Evolutionary conservation across 2,888 invertebrate species (phyloP).

Genomic region (Rhagonycha lutea): DNA sequence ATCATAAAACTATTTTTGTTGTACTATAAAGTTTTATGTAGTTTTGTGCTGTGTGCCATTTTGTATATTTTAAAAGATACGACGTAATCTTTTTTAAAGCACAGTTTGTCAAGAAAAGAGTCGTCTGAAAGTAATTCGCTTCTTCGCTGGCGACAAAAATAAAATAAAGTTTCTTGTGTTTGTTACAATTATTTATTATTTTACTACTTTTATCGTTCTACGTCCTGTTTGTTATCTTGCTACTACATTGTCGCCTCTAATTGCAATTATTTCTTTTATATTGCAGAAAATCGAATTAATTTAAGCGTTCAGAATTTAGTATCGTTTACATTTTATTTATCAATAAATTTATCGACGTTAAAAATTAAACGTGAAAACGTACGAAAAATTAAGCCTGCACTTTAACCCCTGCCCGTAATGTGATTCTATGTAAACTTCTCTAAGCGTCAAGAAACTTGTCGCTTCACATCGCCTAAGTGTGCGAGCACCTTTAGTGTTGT

Average conservation of each 20-base stretch:
- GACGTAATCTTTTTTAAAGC: background rate
- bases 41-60: background rate
- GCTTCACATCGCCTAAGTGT: no score
- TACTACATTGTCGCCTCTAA: background rate
- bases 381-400: no score
- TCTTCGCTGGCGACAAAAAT: background rate
- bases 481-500: no score
- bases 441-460: no score
- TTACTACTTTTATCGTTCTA: background rate
- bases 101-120: background rate
- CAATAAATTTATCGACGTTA: no score
- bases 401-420: no score
- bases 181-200: background rate
- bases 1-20: background rate
- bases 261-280: background rate
- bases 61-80: background rate
- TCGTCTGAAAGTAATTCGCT: background rate
- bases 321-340: no score
- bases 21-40: background rate
- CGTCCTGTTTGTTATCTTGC: background rate
- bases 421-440: no score
- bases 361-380: no score
- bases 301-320: no score
- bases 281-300: background rate
- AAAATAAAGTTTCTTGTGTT: background rate